Evolutionary conservation across 2,888 invertebrate species (phyloP), one percentile per base, ranked within the genome.

Genomic region (Sesia apiformis): DNA sequence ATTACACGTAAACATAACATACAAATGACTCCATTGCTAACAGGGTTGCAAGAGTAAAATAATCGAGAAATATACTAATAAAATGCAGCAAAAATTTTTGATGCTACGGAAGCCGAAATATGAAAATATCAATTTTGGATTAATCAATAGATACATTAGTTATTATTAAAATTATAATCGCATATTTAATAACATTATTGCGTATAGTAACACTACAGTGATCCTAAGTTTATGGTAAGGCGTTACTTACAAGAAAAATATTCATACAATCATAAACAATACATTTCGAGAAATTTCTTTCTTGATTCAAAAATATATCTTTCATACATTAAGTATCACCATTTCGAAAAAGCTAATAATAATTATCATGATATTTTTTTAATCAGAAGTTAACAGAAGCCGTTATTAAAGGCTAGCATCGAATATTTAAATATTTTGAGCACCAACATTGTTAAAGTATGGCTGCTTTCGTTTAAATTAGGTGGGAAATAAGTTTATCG

Each of bases 71-170:
- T 8, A 43, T 46, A n/a, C n/a, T 46, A n/a, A 7, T 46, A 46
- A 43, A 43, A 46, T 8, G 4, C 8, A 46, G 43, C 43, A 46
- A 46, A 7, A 23, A 23, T 23, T 46, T n/a, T 46, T 8, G 23
- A 46, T 3, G 23, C 62, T 70, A 75, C 63, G 76, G 74, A 80
- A 78, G 78, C 78, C 76, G 73, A 76, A 74, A 65, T 69, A 70
- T 63, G 67, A 72, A 60, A 63, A 63, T 64, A 69, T 65, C 63
- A 64, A 69, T 66, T 66, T 62, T 56, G 54, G n/a, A 46, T 8
- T 46, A 4, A 46, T 46, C 5, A 46, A 8, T 46, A 46, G 2
- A 7, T 4, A n/a, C n/a, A 43, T 43, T n/a, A 43, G 4, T 46
- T 46, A 46, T 46, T 46, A 7, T 46, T 5, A 46, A 46, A 46